Evolutionary conservation across 2,888 invertebrate genomes (phyloP), one percentile per base, ranked within the genome.

Genomic region (Plagiodera versicolora): DNA sequence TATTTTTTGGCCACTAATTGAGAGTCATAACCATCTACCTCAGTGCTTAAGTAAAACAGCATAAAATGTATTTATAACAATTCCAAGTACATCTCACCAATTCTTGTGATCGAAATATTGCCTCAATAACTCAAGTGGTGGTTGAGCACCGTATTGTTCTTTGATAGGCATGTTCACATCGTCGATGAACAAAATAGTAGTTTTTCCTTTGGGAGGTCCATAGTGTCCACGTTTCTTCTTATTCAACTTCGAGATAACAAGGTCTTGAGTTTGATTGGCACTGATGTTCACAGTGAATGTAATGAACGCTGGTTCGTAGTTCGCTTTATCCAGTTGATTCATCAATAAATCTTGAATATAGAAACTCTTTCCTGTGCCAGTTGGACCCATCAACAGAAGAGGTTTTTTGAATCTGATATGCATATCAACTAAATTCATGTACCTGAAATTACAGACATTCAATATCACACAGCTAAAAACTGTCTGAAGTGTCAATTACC

Each of bases 121-220:
- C 57, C 94, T 82, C 3, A 94, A 80, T 35, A 95, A 80, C 81
- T 94, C 94, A 68, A 94, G 88, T 1, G 94, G 90, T 1, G 94
- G 93, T 77, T 94, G 93, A 0, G 93, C 91, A 1, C 93, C 94
- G 72, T 92, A 93, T 2, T 83, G 81, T 81, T 94, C 94, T 76
- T 91, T 91, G 24, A 85, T 85, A 0, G 94, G 94, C 91, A 94
- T 92, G 76, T 93, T 94, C 79, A 94, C 84, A 76, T 95, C 94
- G 75, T 95, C 95, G 52, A 95, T 88, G 77, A 94, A 94, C 67
- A 94, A 87, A 28, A 94, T 82, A 6, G 83, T 82, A 55, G 81
- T 82, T 79, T 90, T 90, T 0, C 90, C 91, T 77, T 84, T 85
- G 10, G 89, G 85, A 0, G 94, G 91, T 0, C 92, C 92, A 75